Percentiles rank a stretch among this genome's conserved stretches.
Conservation (phyloP, 1,140 invertebrate species). For the Planococcus citri region DNA sequence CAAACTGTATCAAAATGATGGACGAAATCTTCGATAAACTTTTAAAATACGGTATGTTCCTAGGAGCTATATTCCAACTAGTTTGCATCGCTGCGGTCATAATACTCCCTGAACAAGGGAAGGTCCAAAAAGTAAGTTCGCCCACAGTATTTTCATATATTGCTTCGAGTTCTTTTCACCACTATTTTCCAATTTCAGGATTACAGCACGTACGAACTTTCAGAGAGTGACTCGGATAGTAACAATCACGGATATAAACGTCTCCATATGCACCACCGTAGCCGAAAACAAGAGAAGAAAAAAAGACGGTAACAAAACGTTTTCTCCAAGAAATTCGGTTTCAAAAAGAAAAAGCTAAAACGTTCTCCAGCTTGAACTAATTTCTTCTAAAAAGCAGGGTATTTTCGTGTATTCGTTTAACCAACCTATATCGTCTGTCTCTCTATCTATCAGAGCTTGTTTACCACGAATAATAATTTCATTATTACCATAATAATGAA, state of each 20-base stretch:
- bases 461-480: too few species aligned
- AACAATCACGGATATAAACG: background rate
- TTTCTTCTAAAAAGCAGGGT: too few species aligned
- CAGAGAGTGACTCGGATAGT: constrained; percentile 21
- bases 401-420: too few species aligned
- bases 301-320: constrained; percentile 22
- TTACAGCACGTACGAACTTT: background rate
- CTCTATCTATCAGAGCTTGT: too few species aligned
- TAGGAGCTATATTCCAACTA: constrained; percentile 19
- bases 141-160: background rate
- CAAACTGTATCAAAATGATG: background rate
- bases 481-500: too few species aligned
- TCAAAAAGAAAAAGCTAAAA: background rate
- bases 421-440: too few species aligned
- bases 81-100: constrained; percentile 21
- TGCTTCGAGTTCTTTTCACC: background rate
- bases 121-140: background rate
- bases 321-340: constrained; percentile 3
- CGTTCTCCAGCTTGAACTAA: background rate
- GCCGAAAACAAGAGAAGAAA: constrained; percentile 22
- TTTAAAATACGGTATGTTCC: constrained; percentile 16
- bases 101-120: constrained; percentile 1
- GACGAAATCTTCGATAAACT: constrained; percentile 21
- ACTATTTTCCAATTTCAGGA: background rate
- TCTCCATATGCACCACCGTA: constrained; percentile 19